A percentile compares a stretch with the other conserved stretches of the same genome.
These are phyloP conservation scores for Daubentonia madagascariensis DNA, from an alignment of 2,113 vertebrate species.

Conservation along the genomic window DNA sequence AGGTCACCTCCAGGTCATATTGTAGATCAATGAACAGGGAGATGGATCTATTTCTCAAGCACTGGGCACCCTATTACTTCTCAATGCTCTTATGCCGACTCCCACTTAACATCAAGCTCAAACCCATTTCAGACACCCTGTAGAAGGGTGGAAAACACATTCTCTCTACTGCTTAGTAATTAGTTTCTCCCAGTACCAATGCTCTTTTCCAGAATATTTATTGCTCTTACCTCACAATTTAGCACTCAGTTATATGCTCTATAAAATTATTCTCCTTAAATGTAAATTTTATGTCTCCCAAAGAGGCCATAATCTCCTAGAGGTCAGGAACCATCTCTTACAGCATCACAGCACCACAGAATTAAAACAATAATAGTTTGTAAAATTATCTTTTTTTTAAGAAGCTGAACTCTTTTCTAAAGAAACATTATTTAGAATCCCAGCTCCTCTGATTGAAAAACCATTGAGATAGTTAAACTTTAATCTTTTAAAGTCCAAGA, in stretches of 20 bases:
- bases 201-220: neutral
- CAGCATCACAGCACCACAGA: conserved; percentile 58
- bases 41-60: neutral
- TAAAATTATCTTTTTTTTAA: conserved; percentile 1
- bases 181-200: neutral
- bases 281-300: conserved; percentile 58
- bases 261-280: conserved; percentile 48
- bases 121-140: neutral
- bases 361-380: conserved; percentile 46
- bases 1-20: neutral
- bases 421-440: neutral
- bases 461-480: neutral
- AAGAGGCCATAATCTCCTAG: conserved; percentile 47
- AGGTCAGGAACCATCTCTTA: conserved; percentile 43
- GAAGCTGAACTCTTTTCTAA: neutral
- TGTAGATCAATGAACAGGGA: neutral
- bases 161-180: neutral
- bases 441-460: neutral
- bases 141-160: neutral
- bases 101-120: neutral
- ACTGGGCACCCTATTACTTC: neutral
- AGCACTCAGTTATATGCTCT: conserved; percentile 4
- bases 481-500: neutral
- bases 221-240: neutral
- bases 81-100: neutral